Percentiles rank a stretch among this genome's conserved stretches.
These are phyloP conservation scores for Teleopsis dalmanni DNA, from an alignment of 1,140 invertebrate species.

Conservation along the genomic window DNA sequence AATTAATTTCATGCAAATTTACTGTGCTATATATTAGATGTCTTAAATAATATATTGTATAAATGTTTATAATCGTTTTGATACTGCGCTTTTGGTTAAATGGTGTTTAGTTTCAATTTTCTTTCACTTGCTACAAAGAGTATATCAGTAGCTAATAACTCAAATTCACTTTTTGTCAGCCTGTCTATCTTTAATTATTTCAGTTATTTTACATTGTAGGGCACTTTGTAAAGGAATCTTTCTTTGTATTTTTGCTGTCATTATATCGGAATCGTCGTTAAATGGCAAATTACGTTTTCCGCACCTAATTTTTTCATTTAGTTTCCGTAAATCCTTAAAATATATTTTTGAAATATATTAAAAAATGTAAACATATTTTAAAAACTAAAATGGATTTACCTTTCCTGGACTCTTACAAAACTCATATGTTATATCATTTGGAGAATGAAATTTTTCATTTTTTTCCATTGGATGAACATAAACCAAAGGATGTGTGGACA, in stretches of 20 bases:
- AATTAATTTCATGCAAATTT: no score
- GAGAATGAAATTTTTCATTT: conserved; percentile 36
- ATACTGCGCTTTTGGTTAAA: no score
- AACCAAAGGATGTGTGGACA: conserved; percentile 57
- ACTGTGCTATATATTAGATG: no score
- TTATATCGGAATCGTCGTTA: conserved; percentile 7
- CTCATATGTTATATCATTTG: conserved; percentile 65
- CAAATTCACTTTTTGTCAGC: conserved; percentile 10
- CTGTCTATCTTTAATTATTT: conserved; percentile 12
- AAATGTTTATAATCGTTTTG: no score
- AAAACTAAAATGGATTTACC: conserved; percentile 47
- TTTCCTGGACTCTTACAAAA: conserved; percentile 86
- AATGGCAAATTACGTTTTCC: conserved; percentile 16
- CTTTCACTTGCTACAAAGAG: no score
- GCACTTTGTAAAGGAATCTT: conserved; percentile 9
- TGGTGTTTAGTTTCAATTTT: no score
- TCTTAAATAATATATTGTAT: no score
- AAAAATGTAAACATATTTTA: conserved; percentile 2
- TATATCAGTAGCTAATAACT: no score
- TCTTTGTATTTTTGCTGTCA: conserved; percentile 6
- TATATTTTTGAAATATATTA: conserved; percentile 5
- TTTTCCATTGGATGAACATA: conserved; percentile 62
- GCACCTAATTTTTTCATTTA: conserved; percentile 35
- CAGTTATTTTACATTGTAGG: no score
- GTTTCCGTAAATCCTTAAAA: conserved; percentile 38